phyloP scores from a whole-genome alignment of 1,140 invertebrate species.

The Solenopsis invicta region DNA sequence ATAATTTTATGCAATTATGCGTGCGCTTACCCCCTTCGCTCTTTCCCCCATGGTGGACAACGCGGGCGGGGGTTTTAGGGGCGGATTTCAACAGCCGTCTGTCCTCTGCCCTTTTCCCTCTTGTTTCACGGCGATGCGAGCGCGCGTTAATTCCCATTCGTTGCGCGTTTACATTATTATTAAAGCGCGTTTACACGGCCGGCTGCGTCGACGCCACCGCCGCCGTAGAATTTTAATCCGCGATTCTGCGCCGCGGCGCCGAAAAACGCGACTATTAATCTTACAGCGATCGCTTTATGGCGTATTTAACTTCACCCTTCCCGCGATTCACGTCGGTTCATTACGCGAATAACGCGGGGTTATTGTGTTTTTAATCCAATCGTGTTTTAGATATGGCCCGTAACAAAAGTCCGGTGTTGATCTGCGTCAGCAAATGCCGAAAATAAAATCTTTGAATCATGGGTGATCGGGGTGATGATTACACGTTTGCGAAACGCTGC shows the following conservation, averaged over 20 bases:
- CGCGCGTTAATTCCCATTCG: slow-evolving; percentile 78
- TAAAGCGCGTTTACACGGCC: slow-evolving; percentile 79
- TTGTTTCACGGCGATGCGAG: slow-evolving; percentile 79
- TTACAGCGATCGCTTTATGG: neutral
- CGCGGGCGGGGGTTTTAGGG: neutral
- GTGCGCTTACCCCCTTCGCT: neutral
- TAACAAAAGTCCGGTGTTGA: neutral
- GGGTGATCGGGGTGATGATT: neutral
- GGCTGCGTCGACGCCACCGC: slow-evolving; percentile 58
- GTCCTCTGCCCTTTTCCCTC: slow-evolving; percentile 65
- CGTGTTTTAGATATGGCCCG: neutral
- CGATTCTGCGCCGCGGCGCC: neutral
- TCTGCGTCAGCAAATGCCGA: neutral
- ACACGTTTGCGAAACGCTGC: neutral
- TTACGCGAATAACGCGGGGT: neutral
- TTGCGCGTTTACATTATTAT: slow-evolving; percentile 56
- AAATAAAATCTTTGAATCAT: neutral
- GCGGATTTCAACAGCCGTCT: slow-evolving; percentile 29
- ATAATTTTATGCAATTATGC: slow-evolving; percentile 83
- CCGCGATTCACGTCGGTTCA: neutral
- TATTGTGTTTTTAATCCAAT: slow-evolving; percentile 9
- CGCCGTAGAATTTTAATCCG: slow-evolving; percentile 79
- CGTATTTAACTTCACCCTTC: neutral
- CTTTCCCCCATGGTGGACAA: neutral
- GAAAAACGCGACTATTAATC: slow-evolving; percentile 23